These are phyloP conservation scores for Glaucomys volans DNA, from an alignment of 2,113 vertebrate genomes.

Conservation along the genomic window DNA sequence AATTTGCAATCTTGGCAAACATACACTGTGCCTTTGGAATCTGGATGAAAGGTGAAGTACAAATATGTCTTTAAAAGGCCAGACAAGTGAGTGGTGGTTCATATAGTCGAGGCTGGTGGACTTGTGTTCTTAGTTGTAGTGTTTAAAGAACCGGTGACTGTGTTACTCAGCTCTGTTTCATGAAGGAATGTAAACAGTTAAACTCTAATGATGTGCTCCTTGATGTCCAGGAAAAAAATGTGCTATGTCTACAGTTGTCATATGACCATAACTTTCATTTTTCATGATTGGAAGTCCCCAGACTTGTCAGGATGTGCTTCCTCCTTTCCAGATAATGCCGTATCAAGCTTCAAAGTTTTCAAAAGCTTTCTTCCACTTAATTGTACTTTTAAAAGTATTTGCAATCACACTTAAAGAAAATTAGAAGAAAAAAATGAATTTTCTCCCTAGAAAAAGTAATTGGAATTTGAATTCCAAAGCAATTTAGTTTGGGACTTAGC, in stretches of 20 bases:
- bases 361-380: slow-evolving; percentile 20
- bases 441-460: slow-evolving; percentile 56
- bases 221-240: background rate
- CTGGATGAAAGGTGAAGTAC: background rate
- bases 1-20: background rate
- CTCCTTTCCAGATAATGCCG: background rate
- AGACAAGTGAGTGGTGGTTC: background rate
- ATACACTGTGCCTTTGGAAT: background rate
- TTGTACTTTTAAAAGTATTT: slow-evolving; percentile 49
- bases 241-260: background rate
- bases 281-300: slow-evolving; percentile 51
- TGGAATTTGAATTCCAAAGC: slow-evolving; percentile 71
- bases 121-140: background rate
- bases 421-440: slow-evolving; percentile 59
- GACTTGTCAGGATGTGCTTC: slow-evolving; percentile 47
- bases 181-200: background rate
- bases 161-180: slow-evolving; percentile 31
- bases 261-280: slow-evolving; percentile 42
- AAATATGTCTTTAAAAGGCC: background rate
- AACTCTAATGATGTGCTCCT: background rate
- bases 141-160: background rate
- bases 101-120: background rate
- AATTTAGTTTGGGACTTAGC: slow-evolving; percentile 22
- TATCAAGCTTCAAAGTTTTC: slow-evolving; percentile 56
- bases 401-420: slow-evolving; percentile 70